Evolutionary conservation across 2,113 vertebrate species (phyloP).

Genomic region (Dipodomys ordii): DNA sequence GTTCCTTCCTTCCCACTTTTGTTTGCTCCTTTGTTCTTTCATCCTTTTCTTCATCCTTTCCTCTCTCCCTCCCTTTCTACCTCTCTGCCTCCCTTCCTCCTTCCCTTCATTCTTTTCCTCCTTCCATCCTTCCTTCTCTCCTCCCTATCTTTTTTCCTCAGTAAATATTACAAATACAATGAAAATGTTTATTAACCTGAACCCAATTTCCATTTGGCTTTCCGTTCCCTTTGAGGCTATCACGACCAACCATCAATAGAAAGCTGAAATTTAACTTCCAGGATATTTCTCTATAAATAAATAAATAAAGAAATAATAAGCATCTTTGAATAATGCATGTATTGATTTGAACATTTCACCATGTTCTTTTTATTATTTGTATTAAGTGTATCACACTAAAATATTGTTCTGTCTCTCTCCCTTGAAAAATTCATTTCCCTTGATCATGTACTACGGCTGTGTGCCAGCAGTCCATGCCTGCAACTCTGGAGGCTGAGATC

Average conservation of each 20-base stretch:
- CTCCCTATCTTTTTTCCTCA: neutral
- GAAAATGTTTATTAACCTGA: neutral
- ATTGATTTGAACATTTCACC: neutral
- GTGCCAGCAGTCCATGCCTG: no score
- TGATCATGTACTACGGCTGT: neutral
- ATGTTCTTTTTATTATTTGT: slow-evolving; percentile 5
- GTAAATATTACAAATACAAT: neutral
- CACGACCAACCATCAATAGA: neutral
- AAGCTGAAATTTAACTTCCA: slow-evolving; percentile 29
- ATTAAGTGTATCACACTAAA: neutral
- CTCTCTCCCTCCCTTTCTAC: no score
- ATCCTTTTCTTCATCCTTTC: no score
- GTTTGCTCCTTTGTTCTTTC: no score
- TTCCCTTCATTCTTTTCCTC: no score
- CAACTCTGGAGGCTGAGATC: no score
- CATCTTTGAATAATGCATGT: neutral
- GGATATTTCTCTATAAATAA: neutral
- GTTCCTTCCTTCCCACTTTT: no score
- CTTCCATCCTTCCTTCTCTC: no score
- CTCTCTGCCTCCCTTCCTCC: neutral
- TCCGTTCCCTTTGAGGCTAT: neutral
- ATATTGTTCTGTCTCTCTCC: neutral
- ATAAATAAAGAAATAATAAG: neutral
- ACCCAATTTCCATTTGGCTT: neutral
- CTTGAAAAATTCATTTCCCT: neutral